A percentile compares a stretch with the other conserved stretches of the same genome.
Conservation (phyloP, 2,797 vertebrate species). For the Dendrocincla fuliginosa region DNA sequence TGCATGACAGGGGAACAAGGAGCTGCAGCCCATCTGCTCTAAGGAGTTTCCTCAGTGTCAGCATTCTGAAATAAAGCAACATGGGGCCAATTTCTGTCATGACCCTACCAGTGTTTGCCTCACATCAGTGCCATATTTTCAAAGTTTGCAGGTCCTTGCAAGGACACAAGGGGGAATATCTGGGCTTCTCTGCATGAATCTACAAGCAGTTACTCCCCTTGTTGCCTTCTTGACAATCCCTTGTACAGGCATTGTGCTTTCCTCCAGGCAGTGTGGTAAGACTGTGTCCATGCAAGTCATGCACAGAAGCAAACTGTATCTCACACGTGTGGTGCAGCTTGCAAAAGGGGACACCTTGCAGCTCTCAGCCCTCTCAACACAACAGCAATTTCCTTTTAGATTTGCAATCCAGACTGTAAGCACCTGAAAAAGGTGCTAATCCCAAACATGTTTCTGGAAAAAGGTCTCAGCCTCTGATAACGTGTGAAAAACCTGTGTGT, state of each 20-base stretch:
- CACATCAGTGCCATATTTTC: background rate
- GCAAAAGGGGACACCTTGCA: background rate
- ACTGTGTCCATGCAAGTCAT: background rate
- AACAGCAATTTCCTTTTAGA: background rate
- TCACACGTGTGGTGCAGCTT: background rate
- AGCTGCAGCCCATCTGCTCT: background rate
- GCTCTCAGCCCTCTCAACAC: background rate
- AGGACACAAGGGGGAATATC: background rate
- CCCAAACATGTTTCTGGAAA: background rate
- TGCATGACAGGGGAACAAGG: background rate
- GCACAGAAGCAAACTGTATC: background rate
- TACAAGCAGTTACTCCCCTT: background rate
- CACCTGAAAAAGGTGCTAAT: background rate
- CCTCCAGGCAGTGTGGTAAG: background rate
- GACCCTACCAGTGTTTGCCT: background rate
- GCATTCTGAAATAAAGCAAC: background rate
- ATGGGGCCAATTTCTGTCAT: background rate
- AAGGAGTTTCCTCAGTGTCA: background rate
- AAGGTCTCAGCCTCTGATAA: background rate
- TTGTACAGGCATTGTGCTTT: background rate
- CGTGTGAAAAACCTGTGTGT: background rate
- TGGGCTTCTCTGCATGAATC: slow-evolving; percentile 9
- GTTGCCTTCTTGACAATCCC: background rate
- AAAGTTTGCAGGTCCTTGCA: background rate
- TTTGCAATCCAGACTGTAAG: background rate